phyloP scores from a whole-genome alignment of 2,797 vertebrate species.

The Coregonus suidteri region DNA sequence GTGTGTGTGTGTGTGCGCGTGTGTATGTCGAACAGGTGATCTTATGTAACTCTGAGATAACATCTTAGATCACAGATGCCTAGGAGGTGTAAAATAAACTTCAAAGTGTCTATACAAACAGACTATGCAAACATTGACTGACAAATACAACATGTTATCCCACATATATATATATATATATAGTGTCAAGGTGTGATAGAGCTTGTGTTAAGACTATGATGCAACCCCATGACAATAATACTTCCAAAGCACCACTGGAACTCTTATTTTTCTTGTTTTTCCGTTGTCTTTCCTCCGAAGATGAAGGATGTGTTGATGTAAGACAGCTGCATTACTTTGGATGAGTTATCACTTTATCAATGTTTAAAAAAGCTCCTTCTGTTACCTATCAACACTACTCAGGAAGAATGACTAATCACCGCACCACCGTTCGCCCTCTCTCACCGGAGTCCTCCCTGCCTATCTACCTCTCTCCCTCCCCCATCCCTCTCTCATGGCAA shows the following conservation, averaged over 20 bases:
- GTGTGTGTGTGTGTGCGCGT: too few species aligned
- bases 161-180: too few species aligned
- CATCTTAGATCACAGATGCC: too few species aligned
- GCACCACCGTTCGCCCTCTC: slow-evolving; percentile 30
- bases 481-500: neutral
- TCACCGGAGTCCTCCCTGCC: slow-evolving; percentile 42
- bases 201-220: too few species aligned
- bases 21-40: too few species aligned
- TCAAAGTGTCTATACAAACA: too few species aligned
- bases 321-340: slow-evolving; percentile 63
- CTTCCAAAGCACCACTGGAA: neutral
- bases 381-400: slow-evolving; percentile 70
- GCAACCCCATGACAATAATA: neutral
- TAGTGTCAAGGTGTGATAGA: too few species aligned
- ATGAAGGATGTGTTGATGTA: slow-evolving; percentile 52
- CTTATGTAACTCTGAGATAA: too few species aligned
- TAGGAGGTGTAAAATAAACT: too few species aligned
- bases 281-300: slow-evolving; percentile 41
- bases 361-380: slow-evolving; percentile 75
- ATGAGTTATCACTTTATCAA: slow-evolving; percentile 75
- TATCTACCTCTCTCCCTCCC: neutral
- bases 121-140: too few species aligned
- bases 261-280: too few species aligned
- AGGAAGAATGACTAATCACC: slow-evolving; percentile 73
- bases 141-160: too few species aligned